A percentile compares a stretch with the other conserved stretches of the same genome.
phyloP scores from a whole-genome alignment of 2,888 invertebrate species.

The Diogma glabrata region DNA sequence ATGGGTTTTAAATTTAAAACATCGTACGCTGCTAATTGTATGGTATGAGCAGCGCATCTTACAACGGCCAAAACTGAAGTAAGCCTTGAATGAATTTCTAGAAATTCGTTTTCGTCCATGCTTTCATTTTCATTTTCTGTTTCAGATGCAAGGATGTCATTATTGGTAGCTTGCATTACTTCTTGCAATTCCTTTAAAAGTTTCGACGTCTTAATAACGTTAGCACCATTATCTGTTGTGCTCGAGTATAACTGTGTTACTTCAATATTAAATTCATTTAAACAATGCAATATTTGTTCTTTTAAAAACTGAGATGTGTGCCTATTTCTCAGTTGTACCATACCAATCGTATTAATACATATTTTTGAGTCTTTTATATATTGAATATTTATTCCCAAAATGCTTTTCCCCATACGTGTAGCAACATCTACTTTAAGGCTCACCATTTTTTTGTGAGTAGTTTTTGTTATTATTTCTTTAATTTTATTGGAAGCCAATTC shows the following conservation, averaged over 20 bases:
- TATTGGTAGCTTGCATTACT: background rate
- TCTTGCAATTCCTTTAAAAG: constrained; percentile 13
- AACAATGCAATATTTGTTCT: constrained; percentile 13
- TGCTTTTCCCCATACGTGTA: constrained; percentile 10
- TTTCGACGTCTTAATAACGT: constrained; percentile 12
- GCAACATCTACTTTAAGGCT: constrained; percentile 16
- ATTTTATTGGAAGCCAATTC: background rate
- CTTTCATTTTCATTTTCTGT: background rate
- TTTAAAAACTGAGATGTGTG: constrained; percentile 15
- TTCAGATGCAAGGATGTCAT: background rate
- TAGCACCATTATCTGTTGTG: constrained; percentile 17
- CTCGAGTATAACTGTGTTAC: constrained; percentile 16
- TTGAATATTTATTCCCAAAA: constrained; percentile 16
- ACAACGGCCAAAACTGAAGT: constrained; percentile 9
- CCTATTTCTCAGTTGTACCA: constrained; percentile 14
- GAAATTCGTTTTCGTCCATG: background rate
- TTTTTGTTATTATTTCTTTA: constrained; percentile 14
- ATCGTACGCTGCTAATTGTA: constrained; percentile 13
- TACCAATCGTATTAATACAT: constrained; percentile 12
- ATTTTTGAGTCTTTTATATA: constrained; percentile 16
- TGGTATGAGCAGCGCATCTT: constrained; percentile 11
- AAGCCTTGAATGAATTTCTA: background rate
- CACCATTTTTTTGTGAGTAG: constrained; percentile 12
- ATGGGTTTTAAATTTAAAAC: too few species aligned
- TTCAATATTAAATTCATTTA: constrained; percentile 16